A percentile compares a stretch with the other conserved stretches of the same genome.
These are phyloP conservation scores for Nephrotoma flavescens DNA, from an alignment of 2,888 invertebrate genomes.

Conservation along the genomic window DNA sequence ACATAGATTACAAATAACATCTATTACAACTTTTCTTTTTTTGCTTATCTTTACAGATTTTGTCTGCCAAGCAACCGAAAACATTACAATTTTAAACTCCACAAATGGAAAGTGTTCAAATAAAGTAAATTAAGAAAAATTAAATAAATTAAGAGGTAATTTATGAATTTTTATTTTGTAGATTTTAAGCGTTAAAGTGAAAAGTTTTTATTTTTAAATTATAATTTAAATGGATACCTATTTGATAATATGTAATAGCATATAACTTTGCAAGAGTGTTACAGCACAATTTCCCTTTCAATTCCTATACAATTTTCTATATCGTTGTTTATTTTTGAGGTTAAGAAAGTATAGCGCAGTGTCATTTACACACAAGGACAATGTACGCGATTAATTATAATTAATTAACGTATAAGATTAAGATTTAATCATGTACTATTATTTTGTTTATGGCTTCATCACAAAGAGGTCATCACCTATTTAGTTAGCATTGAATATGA, in stretches of 20 bases:
- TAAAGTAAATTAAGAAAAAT: background rate
- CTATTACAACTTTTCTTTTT: background rate
- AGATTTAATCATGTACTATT: background rate
- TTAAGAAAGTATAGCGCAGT: background rate
- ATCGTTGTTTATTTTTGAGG: background rate
- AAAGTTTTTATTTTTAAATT: background rate
- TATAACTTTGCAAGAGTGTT: background rate
- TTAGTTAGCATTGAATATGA: background rate
- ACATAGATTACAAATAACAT: background rate
- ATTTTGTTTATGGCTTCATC: background rate
- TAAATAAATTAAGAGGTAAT: background rate
- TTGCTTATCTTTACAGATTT: background rate
- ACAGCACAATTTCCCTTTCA: background rate
- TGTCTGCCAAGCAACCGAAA: background rate
- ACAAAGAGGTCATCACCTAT: background rate
- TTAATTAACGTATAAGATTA: background rate
- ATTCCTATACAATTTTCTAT: background rate
- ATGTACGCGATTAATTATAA: background rate
- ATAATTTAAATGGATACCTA: background rate
- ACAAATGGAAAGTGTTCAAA: constrained; percentile 3
- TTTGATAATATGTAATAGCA: background rate
- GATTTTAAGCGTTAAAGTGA: background rate
- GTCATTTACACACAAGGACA: background rate
- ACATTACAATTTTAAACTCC: background rate
- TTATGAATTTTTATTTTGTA: background rate